Conservation (phyloP, 1,140 invertebrate genomes). For the Zeugodacus cucurbitae region DNA sequence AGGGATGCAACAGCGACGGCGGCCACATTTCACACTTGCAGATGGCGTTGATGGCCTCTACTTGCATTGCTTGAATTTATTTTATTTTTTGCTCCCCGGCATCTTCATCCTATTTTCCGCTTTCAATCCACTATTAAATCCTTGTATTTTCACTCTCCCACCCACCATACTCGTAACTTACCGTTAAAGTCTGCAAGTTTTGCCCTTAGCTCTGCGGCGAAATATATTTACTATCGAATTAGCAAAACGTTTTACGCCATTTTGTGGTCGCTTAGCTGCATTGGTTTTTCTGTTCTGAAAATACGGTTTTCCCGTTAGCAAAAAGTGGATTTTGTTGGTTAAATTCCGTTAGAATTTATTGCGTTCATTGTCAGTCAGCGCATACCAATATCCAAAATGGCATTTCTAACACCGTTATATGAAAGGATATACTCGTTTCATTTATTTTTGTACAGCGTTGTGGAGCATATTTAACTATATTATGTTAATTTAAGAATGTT, state of each 20-base stretch:
- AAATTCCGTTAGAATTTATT: slow-evolving; percentile 27
- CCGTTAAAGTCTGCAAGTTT: not conserved
- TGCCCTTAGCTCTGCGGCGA: not conserved
- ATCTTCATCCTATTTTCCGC: not conserved
- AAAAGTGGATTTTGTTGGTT: slow-evolving; percentile 29
- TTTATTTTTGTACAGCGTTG: too few relatives aligned
- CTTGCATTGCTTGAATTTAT: not conserved
- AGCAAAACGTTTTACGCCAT: slow-evolving; percentile 20
- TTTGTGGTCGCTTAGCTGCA: not conserved
- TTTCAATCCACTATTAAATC: not conserved
- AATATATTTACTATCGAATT: slow-evolving; percentile 39
- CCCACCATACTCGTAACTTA: not conserved
- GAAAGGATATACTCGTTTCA: not conserved
- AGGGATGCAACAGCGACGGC: not conserved
- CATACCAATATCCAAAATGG: not conserved
- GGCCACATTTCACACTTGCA: slow-evolving; percentile 35
- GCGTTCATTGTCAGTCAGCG: not conserved
- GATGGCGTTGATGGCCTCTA: slow-evolving; percentile 43
- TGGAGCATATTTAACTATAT: too few relatives aligned
- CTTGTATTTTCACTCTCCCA: not conserved
- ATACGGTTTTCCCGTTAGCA: not conserved
- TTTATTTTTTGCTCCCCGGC: not conserved
- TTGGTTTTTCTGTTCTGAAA: not conserved
- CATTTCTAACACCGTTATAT: not conserved
- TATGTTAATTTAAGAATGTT: too few relatives aligned